Evolutionary conservation across 2,797 vertebrate species (phyloP).

Genomic region (Meda fulgida): DNA sequence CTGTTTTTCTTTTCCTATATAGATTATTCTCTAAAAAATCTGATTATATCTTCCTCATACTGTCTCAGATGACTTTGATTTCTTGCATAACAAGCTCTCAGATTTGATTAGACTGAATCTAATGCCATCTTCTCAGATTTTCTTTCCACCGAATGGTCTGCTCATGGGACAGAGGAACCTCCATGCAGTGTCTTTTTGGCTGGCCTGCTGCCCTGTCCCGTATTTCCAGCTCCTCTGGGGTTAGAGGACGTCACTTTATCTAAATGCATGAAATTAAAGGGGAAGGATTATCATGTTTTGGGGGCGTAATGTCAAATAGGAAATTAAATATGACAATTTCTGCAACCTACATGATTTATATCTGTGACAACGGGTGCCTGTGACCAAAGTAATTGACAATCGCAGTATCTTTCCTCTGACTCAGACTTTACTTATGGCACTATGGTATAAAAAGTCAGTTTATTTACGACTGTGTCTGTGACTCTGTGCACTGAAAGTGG

Average conservation of each 20-base stretch:
- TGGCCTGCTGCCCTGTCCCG: constrained; percentile 19
- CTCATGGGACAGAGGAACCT: constrained; percentile 20
- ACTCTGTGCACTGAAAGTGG: background rate
- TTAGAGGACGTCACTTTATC: constrained; percentile 50
- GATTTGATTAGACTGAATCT: constrained; percentile 54
- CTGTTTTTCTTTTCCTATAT: constrained; percentile 1
- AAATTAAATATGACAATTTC: constrained; percentile 41
- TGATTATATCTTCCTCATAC: constrained; percentile 19
- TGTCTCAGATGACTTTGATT: constrained; percentile 45
- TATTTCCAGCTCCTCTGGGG: constrained; percentile 18
- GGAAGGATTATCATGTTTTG: constrained; percentile 45
- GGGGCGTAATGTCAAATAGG: constrained; percentile 39
- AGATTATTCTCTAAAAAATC: constrained; percentile 25
- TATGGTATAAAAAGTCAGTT: constrained; percentile 12
- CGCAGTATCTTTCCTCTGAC: constrained; percentile 2
- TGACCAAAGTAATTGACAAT: constrained; percentile 33
- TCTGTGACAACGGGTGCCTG: constrained; percentile 18
- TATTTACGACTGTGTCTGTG: constrained; percentile 40
- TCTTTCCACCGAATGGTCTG: constrained; percentile 19
- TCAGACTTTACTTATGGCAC: constrained; percentile 27
- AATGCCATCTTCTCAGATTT: constrained; percentile 14
- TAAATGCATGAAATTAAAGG: constrained; percentile 48
- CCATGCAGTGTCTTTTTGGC: background rate
- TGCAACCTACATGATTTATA: constrained; percentile 20
- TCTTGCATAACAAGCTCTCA: constrained; percentile 25